Evolutionary conservation across 2,888 invertebrate species (phyloP).

Genomic region (Philonicus albiceps): DNA sequence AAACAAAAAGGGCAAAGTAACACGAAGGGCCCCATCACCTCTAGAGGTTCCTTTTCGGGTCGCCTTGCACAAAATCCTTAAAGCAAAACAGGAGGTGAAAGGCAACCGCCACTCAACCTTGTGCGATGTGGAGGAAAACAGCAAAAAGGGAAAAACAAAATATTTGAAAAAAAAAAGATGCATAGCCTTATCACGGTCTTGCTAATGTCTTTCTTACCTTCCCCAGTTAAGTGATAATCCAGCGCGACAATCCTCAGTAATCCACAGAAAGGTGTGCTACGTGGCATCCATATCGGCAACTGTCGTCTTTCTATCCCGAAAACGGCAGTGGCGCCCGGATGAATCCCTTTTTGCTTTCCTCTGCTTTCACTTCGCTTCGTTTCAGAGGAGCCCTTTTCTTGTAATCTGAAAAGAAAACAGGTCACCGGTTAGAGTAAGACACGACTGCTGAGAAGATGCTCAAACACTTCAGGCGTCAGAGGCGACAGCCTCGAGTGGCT

Average conservation of each 20-base stretch:
- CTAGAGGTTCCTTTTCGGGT: neutral
- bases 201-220: constrained; percentile 33
- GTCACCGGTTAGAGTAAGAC: constrained; percentile 1
- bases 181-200: constrained; percentile 9
- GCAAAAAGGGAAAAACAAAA: neutral
- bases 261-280: constrained; percentile 17
- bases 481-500: constrained; percentile 14
- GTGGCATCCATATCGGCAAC: constrained; percentile 27
- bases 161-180: neutral
- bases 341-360: neutral
- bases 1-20: neutral
- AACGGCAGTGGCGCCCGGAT: neutral
- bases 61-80: neutral
- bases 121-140: neutral
- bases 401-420: constrained; percentile 24
- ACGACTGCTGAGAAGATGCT: neutral
- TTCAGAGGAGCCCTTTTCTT: neutral
- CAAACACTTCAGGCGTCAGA: constrained; percentile 12
- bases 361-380: neutral
- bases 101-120: neutral
- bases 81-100: constrained; percentile 3
- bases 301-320: constrained; percentile 10
- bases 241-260: constrained; percentile 15
- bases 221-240: constrained; percentile 21
- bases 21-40: neutral